Evolutionary conservation across 2,113 vertebrate genomes (phyloP).

Genomic region (Dicentrarchus labrax): DNA sequence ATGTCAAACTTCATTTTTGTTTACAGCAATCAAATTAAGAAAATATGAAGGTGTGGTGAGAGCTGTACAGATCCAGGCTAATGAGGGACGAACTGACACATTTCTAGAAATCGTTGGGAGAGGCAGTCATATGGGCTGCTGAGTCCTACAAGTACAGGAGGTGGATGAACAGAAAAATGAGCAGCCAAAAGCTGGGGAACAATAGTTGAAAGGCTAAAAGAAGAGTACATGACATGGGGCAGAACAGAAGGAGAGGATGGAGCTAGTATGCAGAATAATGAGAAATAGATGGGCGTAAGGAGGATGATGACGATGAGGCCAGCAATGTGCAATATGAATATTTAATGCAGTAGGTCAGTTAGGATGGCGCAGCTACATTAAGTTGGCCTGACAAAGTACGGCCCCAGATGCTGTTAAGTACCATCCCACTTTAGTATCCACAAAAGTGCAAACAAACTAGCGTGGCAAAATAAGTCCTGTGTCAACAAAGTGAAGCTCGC

Average conservation of each 20-base stretch:
- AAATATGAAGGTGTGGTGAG: constrained; percentile 52
- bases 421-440: constrained; percentile 54
- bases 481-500: constrained; percentile 47
- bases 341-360: constrained; percentile 74
- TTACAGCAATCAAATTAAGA: constrained; percentile 65
- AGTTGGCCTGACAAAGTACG: constrained; percentile 70
- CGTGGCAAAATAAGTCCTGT: constrained; percentile 41
- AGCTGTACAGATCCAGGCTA: constrained; percentile 47
- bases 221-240: constrained; percentile 18
- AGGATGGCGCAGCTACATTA: constrained; percentile 69
- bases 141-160: background rate
- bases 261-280: constrained; percentile 45
- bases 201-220: constrained; percentile 1
- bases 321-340: constrained; percentile 68
- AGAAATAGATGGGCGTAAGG: constrained; percentile 40
- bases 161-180: constrained; percentile 21
- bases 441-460: constrained; percentile 66
- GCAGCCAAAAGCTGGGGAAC: constrained; percentile 23
- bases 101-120: constrained; percentile 53
- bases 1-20: constrained; percentile 71
- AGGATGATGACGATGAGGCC: constrained; percentile 61
- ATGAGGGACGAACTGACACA: constrained; percentile 56
- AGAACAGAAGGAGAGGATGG: constrained; percentile 34
- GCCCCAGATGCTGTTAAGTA: constrained; percentile 66
- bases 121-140: constrained; percentile 12